These are phyloP conservation scores for Callipepla californica DNA, from an alignment of 2,113 vertebrate species.

Conservation along the genomic window DNA sequence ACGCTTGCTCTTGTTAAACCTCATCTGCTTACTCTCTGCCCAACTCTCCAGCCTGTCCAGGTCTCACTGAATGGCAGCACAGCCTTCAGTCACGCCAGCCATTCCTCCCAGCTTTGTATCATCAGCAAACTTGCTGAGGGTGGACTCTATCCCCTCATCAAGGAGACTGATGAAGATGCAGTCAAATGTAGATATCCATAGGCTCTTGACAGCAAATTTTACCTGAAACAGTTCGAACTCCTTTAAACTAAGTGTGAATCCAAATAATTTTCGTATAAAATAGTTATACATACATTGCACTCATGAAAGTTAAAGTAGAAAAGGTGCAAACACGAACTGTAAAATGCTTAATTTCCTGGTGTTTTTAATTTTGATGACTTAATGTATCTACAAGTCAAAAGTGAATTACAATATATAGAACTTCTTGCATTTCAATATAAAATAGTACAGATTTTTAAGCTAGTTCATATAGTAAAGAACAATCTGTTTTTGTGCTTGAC, in stretches of 20 bases:
- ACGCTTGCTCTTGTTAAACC: too few relatives aligned
- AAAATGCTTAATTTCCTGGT: constrained; percentile 53
- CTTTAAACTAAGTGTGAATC: neutral
- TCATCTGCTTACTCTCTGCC: too few relatives aligned
- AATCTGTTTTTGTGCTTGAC: neutral
- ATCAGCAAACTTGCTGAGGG: too few relatives aligned
- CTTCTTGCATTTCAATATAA: constrained; percentile 5
- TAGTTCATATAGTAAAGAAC: neutral
- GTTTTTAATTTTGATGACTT: constrained; percentile 1
- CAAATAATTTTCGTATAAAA: constrained; percentile 21
- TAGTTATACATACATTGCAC: neutral
- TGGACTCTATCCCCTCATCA: too few relatives aligned
- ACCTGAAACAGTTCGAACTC: constrained; percentile 1
- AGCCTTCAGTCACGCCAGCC: too few relatives aligned
- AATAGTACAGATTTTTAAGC: neutral
- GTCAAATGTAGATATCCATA: constrained; percentile 6
- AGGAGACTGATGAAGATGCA: neutral
- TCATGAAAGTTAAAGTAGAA: neutral
- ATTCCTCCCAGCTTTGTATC: too few relatives aligned
- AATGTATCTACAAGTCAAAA: neutral
- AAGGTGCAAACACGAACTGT: neutral
- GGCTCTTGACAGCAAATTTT: constrained; percentile 30
- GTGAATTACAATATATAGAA: neutral
- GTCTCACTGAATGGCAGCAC: too few relatives aligned
- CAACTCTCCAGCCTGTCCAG: too few relatives aligned